A percentile compares a stretch with the other conserved stretches of the same genome.
Evolutionary conservation across 2,797 vertebrate genomes (phyloP).

Genomic region (Manis javanica): DNA sequence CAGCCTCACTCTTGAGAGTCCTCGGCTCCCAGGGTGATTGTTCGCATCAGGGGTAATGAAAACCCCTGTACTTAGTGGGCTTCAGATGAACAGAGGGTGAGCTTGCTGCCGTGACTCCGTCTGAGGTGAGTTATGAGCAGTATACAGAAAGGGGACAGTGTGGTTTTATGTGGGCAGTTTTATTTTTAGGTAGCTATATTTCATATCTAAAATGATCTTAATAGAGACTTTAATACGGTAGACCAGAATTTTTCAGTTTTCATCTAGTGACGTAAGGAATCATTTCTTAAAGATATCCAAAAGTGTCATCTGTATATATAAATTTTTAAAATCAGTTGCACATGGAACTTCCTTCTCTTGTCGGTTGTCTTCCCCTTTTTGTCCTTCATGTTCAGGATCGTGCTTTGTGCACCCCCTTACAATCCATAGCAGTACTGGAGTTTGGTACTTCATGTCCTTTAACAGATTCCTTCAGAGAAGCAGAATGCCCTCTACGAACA

Average conservation of each 20-base stretch:
- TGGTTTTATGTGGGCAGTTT: not conserved
- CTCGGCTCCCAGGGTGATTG: not conserved
- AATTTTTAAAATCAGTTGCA: not conserved
- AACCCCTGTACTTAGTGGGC: not conserved
- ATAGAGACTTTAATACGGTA: not conserved
- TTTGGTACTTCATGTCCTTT: not conserved
- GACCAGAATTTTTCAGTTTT: not conserved
- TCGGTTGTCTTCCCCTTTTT: not conserved
- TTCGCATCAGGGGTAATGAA: not conserved
- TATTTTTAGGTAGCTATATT: not conserved
- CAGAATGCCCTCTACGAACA: not conserved
- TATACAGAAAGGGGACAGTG: not conserved
- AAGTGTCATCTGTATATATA: not conserved
- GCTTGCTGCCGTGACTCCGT: too few species aligned
- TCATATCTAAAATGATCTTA: not conserved
- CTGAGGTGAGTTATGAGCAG: not conserved
- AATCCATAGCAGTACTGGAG: not conserved
- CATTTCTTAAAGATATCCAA: not conserved
- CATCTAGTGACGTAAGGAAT: not conserved
- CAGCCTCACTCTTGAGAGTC: not conserved
- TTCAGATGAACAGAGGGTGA: fast-evolving
- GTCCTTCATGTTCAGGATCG: fast-evolving
- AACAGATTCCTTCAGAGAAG: not conserved
- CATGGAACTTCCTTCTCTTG: not conserved
- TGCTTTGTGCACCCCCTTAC: not conserved